Conservation (phyloP, 2,113 vertebrate genomes). For the Myiozetetes cayanensis region DNA sequence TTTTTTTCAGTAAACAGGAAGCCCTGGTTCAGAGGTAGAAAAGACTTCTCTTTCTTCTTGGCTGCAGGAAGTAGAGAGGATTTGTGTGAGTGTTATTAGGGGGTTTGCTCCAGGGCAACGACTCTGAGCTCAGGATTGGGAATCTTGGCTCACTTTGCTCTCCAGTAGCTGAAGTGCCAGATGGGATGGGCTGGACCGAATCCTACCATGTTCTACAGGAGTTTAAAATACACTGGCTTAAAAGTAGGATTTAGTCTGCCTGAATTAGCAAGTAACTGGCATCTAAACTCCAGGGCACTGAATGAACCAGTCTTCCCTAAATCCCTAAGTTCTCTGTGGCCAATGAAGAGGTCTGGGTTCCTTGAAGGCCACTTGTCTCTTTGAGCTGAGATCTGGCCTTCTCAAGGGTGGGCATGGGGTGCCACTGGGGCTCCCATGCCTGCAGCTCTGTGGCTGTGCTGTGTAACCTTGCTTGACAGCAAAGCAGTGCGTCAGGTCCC, state of each 20-base stretch:
- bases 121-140: not conserved
- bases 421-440: not conserved
- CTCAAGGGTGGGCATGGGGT: not conserved
- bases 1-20: conserved; percentile 8
- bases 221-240: not conserved
- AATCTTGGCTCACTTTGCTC: not conserved
- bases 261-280: not conserved
- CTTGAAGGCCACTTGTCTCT: not conserved
- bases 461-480: not conserved
- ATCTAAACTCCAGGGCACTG: not conserved
- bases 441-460: not conserved
- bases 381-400: not conserved
- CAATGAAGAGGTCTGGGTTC: not conserved
- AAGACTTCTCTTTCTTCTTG: not conserved
- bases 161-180: not conserved
- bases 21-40: not conserved
- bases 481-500: rapidly evolving
- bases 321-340: not conserved
- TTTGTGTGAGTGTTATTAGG: not conserved
- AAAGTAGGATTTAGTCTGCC: not conserved
- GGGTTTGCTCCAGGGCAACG: not conserved
- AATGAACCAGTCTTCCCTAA: not conserved
- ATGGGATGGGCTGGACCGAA: not conserved
- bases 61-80: not conserved
- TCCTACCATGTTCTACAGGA: not conserved